Evolutionary conservation across 2,888 invertebrate species (phyloP), one percentile per base, ranked within the genome.

Genomic region (Smittia aterrima): DNA sequence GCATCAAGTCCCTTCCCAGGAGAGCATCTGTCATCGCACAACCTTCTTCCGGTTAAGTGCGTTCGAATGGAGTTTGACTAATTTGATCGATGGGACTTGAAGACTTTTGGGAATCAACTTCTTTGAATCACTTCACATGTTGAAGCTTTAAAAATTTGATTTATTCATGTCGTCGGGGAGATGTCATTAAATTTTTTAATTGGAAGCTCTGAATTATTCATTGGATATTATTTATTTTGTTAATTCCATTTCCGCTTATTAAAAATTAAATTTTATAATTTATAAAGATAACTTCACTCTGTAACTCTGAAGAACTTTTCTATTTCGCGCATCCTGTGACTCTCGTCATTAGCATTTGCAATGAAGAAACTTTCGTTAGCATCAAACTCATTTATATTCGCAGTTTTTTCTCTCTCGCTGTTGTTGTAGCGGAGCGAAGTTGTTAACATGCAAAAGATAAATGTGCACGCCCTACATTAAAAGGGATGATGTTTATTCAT

Each of bases 301-400:
- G 38, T 11, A 7, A 38, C 38, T n/a, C 38, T 38, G 11, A 6
- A 7, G 6, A 6, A 7, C 38, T 38, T 38, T 38, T 38, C 11
- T 38, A 7, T 38, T 38, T 38, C 11, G 38, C 38, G 38, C 6
- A 38, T 38, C 6, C 38, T 38, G 53, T 13, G 53, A 47, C 53
- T 47, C 11, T 7, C 18, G n/a, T 18, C n/a, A 47, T 47, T 47
- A 16, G n/a, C 53, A 47, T 3, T n/a, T 18, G 18, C 3, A 47
- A 66, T 66, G 64, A 66, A 66, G 27, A 66, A 66, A 66, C n/a
- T 66, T 66, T 47, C 32, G 32, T 66, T 27, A 27, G 24, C 64
- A 22, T 4, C 47, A 58, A 18, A 58, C 16, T 18, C 9, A 18
- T 58, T 58, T 20, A 18, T 7, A 58, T 58, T 58, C 18, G 9